phyloP scores from a whole-genome alignment of 2,113 vertebrate species.

The Herpailurus yagouaroundi region DNA sequence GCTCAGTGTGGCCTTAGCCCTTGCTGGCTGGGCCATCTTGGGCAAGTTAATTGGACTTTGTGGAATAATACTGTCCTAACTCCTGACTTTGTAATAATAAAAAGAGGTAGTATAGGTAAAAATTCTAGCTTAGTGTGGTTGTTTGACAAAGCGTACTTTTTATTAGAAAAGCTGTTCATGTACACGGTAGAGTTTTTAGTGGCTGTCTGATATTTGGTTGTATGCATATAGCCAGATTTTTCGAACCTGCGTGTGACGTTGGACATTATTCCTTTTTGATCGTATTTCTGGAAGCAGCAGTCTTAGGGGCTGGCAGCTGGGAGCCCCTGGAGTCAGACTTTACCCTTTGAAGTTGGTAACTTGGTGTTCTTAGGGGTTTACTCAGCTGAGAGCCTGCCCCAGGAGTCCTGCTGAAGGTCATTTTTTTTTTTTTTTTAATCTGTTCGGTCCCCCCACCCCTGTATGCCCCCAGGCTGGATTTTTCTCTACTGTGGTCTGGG shows the following conservation, averaged over 20 bases:
- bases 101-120: neutral
- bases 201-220: neutral
- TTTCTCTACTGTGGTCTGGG: conserved; percentile 37
- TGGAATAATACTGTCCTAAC: neutral
- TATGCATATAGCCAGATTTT: neutral
- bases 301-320: neutral
- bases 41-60: neutral
- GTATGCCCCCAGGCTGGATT: neutral
- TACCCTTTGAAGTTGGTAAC: neutral
- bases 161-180: neutral
- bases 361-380: neutral
- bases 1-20: neutral
- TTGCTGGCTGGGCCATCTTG: neutral
- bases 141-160: neutral
- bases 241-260: neutral
- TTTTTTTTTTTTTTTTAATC: too few species aligned
- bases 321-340: neutral
- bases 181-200: neutral
- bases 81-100: neutral
- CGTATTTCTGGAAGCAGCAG: neutral
- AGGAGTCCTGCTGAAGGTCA: neutral
- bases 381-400: neutral
- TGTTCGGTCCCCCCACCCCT: neutral
- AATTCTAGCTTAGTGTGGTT: neutral
- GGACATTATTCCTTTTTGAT: neutral